Base-by-base conservation (phyloP, 2,113 vertebrate species). In the Malurus cyaneus region DNA sequence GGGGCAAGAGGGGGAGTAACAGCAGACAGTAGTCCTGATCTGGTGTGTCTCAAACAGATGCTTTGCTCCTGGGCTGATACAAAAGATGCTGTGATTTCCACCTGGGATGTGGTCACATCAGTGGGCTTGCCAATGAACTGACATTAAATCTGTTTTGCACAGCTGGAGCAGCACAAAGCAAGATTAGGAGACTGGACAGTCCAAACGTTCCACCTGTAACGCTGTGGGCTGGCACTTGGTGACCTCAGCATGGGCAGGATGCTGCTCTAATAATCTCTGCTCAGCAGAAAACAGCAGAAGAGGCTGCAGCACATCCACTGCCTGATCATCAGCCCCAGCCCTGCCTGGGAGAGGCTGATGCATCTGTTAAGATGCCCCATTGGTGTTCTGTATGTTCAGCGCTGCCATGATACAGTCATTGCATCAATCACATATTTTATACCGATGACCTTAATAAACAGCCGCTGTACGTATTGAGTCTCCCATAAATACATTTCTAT, bases 401-500 rank as follows among this genome's bases (percentile, higher is more conserved):
- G 4, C 56, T 60, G 53, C 61, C 86, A 86, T 52, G 86, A 80
- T 91, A 46, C 46, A 59, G 84, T 50, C 47, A 47, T 92, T 94
- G 72, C 83, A 88, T 81, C 78, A 42, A 59, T 93, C 93, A 71
- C 36, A 81, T 85, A 59, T 96, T 97, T 95, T 93, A 88, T 92
- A 92, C 72, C 93, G 71, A 89, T 86, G 86, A 92, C 94, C 92
- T 96, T 94, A 96, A 94, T 92, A 93, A 96, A 95, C 86, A 96
- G 89, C 80, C 80, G 67, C 90, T 82, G 92, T 94, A 92, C 65
- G 61, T 86, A 91, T 52, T 94, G 94, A 88, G 28, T 89, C 65
- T 89, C 80, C 72, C 84, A 80, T 96, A 95, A 95, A 96, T 71
- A 91, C 28, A 59, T 92, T 96, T 95, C 90, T 92, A 14, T 86